Evolutionary conservation across 1,140 invertebrate genomes (phyloP).

Genomic region (Cardiocondyla obscurior): DNA sequence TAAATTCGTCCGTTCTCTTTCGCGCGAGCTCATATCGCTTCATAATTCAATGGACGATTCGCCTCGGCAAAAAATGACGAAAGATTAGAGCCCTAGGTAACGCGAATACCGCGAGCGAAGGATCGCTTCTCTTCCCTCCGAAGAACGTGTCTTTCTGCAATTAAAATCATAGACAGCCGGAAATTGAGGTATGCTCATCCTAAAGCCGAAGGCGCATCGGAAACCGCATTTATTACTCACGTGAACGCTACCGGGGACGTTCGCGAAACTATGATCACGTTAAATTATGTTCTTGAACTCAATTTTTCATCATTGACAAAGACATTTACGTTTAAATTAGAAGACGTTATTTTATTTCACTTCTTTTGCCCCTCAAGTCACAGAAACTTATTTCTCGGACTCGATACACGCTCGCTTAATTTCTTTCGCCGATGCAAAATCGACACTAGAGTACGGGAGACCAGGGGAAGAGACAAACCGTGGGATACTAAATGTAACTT

Average conservation of each 20-base stretch:
- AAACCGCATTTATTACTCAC: neutral
- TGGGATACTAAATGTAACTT: slow-evolving; percentile 18
- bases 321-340: neutral
- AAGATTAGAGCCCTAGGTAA: neutral
- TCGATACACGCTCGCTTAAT: neutral
- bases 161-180: slow-evolving; percentile 38
- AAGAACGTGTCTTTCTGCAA: slow-evolving; percentile 7
- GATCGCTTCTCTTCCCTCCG: neutral
- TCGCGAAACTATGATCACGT: neutral
- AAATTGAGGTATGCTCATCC: slow-evolving; percentile 7
- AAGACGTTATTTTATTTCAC: neutral
- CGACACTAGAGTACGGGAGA: neutral
- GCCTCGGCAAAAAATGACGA: neutral
- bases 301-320: too few species aligned
- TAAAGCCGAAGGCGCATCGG: neutral
- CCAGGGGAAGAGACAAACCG: neutral
- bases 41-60: slow-evolving; percentile 24
- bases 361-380: neutral
- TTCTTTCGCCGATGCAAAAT: neutral
- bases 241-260: neutral
- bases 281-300: neutral
- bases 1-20: neutral
- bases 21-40: neutral
- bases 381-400: neutral
- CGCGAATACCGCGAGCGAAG: neutral